phyloP scores from a whole-genome alignment of 2,797 vertebrate species.

The Valencia hispanica region DNA sequence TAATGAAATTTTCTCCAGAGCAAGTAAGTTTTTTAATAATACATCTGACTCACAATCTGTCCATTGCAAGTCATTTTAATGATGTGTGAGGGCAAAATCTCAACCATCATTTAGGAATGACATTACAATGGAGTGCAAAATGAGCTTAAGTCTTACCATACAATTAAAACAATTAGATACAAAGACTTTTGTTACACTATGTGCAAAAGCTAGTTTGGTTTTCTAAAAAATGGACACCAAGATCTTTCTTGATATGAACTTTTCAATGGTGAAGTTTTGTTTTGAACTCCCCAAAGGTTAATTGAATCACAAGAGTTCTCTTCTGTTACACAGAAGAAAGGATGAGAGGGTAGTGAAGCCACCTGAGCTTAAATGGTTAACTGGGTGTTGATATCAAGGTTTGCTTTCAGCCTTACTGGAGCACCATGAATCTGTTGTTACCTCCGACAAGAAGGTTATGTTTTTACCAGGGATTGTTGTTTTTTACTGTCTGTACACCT shows the following conservation, averaged over 20 bases:
- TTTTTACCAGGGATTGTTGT: too few relatives aligned
- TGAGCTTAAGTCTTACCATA: conserved; percentile 43
- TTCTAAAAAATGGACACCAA: conserved; percentile 41
- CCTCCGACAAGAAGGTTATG: too few relatives aligned
- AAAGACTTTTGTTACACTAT: conserved; percentile 27
- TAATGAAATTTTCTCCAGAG: conserved; percentile 3
- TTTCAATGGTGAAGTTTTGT: conserved; percentile 23
- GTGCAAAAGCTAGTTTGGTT: conserved; percentile 34
- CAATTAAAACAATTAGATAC: neutral
- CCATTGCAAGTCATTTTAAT: neutral
- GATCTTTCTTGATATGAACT: conserved; percentile 30
- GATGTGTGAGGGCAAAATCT: conserved; percentile 23
- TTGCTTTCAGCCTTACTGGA: conserved; percentile 1
- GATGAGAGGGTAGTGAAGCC: neutral
- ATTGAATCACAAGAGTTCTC: conserved; percentile 28
- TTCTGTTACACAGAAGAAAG: conserved; percentile 15
- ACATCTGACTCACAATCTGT: neutral
- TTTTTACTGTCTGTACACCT: too few relatives aligned
- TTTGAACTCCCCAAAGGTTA: conserved; percentile 58
- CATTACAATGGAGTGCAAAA: conserved; percentile 3
- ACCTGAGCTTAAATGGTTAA: conserved; percentile 7
- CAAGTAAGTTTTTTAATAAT: conserved; percentile 3
- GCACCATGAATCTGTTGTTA: neutral
- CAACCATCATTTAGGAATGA: conserved; percentile 27
- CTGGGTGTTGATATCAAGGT: neutral